Conservation (phyloP, 2,113 vertebrate genomes). For the Entomyzon cyanotis region DNA sequence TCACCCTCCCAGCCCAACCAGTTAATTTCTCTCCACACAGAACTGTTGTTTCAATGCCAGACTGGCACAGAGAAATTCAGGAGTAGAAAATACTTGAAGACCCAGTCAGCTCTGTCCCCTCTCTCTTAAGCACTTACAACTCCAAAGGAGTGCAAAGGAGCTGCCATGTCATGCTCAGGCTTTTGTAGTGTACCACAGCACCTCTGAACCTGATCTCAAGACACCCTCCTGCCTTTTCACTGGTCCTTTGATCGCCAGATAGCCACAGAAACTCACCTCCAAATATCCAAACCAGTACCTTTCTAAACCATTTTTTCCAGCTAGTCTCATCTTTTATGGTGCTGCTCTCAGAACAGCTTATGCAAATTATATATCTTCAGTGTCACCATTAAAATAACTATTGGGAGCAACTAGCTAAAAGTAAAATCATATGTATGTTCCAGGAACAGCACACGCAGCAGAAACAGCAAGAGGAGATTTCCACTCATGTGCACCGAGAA, state of each 20-base stretch:
- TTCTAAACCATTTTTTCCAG: background rate
- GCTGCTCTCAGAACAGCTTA: background rate
- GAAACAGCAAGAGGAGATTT: background rate
- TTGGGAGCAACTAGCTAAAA: slow-evolving; percentile 8
- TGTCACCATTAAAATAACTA: background rate
- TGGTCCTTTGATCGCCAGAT: background rate
- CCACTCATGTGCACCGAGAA: background rate
- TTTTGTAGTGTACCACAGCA: background rate
- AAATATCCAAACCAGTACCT: background rate
- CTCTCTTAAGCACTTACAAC: background rate
- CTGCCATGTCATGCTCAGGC: rapidly evolving
- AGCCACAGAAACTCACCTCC: background rate
- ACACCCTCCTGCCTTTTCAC: background rate
- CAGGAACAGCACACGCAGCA: background rate
- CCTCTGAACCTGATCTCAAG: background rate
- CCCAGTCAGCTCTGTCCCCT: background rate
- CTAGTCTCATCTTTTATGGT: background rate
- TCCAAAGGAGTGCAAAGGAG: background rate
- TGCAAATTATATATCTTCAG: slow-evolving; percentile 7
- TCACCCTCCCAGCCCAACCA: background rate
- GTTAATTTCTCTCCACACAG: background rate
- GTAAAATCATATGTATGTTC: slow-evolving; percentile 1
- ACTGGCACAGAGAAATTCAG: background rate
- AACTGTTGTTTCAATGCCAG: background rate
- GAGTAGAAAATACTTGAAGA: background rate